These are phyloP conservation scores for Pituophis catenifer DNA, from an alignment of 2,113 vertebrate genomes.

Conservation along the genomic window DNA sequence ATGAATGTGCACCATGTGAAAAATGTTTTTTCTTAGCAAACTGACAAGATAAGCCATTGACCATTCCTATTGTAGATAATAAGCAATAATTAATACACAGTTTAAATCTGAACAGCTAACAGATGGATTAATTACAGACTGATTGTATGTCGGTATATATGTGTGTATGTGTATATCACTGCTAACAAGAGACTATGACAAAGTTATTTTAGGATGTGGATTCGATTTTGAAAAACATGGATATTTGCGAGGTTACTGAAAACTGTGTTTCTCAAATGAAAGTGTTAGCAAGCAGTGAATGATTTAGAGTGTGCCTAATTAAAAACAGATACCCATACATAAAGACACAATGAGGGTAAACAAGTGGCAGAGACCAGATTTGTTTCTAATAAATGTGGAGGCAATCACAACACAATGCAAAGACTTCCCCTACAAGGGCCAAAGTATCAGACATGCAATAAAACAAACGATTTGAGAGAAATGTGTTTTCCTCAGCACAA, in stretches of 20 bases:
- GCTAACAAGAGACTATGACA: conserved; percentile 32
- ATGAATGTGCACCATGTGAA: not conserved
- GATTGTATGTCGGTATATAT: conserved; percentile 37
- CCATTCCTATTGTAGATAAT: conserved; percentile 10
- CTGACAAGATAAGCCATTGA: conserved; percentile 45
- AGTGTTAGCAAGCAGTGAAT: conserved; percentile 19
- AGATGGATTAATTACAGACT: conserved; percentile 33
- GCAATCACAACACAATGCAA: conserved; percentile 25
- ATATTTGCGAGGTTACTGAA: conserved; percentile 40
- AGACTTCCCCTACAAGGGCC: conserved; percentile 36
- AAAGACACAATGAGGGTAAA: conserved; percentile 18
- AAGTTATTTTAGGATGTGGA: conserved; percentile 34
- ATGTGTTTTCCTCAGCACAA: conserved; percentile 32
- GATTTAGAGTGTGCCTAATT: conserved; percentile 38
- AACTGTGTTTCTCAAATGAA: conserved; percentile 34
- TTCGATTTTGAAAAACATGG: not conserved
- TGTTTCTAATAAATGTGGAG: conserved; percentile 32
- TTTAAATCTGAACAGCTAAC: conserved; percentile 36
- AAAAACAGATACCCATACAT: conserved; percentile 37
- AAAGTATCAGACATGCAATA: conserved; percentile 14
- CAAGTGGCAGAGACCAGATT: conserved; percentile 43
- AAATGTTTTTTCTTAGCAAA: conserved; percentile 44
- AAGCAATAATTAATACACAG: conserved; percentile 35
- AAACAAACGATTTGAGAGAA: conserved; percentile 31
- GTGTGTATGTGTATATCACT: not conserved